Conservation (phyloP, 2,113 vertebrate genomes). For the Carassius auratus region DNA sequence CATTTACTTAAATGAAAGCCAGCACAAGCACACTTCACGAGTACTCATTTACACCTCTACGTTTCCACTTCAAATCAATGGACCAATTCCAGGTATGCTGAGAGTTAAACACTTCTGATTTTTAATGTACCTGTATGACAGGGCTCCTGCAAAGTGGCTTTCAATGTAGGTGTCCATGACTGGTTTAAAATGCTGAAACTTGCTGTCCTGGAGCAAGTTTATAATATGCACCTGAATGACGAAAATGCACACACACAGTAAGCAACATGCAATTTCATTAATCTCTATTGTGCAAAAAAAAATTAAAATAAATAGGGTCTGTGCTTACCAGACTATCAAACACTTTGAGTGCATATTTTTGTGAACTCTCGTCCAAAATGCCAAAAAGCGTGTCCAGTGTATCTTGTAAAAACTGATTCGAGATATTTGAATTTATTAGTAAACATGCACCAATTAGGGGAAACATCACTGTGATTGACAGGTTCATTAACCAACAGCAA, state of each 20-base stretch:
- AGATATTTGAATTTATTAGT: conserved; percentile 17
- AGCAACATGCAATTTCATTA: neutral
- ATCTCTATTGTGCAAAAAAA: neutral
- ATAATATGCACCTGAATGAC: conserved; percentile 91
- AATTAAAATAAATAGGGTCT: neutral
- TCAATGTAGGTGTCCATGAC: conserved; percentile 99
- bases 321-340: conserved; percentile 93
- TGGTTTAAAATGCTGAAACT: conserved; percentile 97
- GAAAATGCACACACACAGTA: neutral
- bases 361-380: conserved; percentile 95
- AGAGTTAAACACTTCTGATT: neutral
- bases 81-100: neutral
- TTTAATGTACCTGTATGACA: conserved; percentile 90
- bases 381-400: conserved; percentile 97
- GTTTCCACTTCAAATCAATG: neutral
- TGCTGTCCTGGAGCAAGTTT: conserved; percentile 98
- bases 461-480: conserved; percentile 1
- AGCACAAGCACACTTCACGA: neutral
- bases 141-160: conserved; percentile 95
- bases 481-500: neutral
- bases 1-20: neutral
- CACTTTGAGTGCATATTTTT: conserved; percentile 94
- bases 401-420: conserved; percentile 91
- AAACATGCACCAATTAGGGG: neutral
- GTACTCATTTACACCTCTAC: neutral